Evolutionary conservation across 2,888 invertebrate genomes (phyloP).

Genomic region (Lycaena phlaeas): DNA sequence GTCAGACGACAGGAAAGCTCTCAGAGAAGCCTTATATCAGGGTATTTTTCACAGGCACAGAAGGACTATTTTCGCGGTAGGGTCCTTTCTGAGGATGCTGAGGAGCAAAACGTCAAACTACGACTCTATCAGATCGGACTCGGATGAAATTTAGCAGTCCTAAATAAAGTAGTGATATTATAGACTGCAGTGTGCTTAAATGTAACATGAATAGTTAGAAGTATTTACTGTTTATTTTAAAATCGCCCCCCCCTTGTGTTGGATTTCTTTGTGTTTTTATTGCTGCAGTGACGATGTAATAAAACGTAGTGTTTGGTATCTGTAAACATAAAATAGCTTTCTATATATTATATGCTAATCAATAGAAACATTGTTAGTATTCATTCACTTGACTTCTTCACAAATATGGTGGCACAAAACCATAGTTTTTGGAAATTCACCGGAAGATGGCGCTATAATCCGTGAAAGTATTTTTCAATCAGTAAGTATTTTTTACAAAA

Average conservation of each 20-base stretch:
- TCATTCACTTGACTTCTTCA: too few species aligned
- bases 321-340: too few species aligned
- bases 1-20: slow-evolving; percentile 77
- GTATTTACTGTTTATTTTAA: slow-evolving; percentile 31
- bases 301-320: too few species aligned
- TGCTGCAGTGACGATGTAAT: too few species aligned
- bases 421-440: too few species aligned
- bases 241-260: slow-evolving; percentile 70
- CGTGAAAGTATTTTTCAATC: too few species aligned
- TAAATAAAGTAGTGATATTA: slow-evolving; percentile 47
- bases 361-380: too few species aligned
- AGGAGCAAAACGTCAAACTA: slow-evolving; percentile 83
- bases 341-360: too few species aligned
- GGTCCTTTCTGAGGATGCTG: slow-evolving; percentile 82
- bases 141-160: slow-evolving; percentile 66
- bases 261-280: too few species aligned
- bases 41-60: slow-evolving; percentile 85
- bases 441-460: too few species aligned
- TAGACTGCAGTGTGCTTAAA: slow-evolving; percentile 58
- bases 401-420: too few species aligned
- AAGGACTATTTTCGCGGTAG: slow-evolving; percentile 82
- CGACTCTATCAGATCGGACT: slow-evolving; percentile 79
- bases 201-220: slow-evolving; percentile 28
- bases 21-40: slow-evolving; percentile 82
- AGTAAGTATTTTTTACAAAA: too few species aligned